phyloP scores from a whole-genome alignment of 2,113 vertebrate species.

The Ahaetulla prasina region DNA sequence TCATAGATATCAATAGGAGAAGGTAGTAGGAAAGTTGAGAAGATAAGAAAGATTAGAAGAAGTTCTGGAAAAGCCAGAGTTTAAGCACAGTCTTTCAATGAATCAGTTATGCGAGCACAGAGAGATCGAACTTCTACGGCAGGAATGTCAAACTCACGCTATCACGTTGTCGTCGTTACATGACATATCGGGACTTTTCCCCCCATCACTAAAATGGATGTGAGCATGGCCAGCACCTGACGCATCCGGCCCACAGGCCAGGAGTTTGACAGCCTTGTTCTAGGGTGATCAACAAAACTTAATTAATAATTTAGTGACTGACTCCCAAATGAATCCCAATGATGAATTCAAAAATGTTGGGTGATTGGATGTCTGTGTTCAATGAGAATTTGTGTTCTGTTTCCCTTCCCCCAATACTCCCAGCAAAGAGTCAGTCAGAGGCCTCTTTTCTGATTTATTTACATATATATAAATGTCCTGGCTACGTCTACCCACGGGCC shows the following conservation, averaged over 20 bases:
- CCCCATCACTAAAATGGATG: too few species aligned
- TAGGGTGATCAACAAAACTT: background rate
- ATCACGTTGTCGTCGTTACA: too few species aligned
- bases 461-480: too few species aligned
- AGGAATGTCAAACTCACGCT: too few species aligned
- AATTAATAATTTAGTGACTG: background rate
- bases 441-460: too few species aligned
- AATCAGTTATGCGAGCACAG: background rate
- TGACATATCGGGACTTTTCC: too few species aligned
- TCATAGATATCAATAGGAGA: background rate
- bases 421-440: too few species aligned
- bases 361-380: background rate
- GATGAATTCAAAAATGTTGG: background rate
- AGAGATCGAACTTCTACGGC: background rate
- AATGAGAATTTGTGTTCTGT: background rate
- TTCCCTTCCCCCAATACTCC: too few species aligned
- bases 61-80: background rate
- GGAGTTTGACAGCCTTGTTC: too few species aligned
- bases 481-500: too few species aligned
- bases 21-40: background rate
- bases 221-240: too few species aligned
- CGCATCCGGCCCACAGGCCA: too few species aligned
- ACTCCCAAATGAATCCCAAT: background rate
- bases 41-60: background rate
- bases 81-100: background rate